Evolutionary conservation across 2,888 invertebrate species (phyloP).

Genomic region (Watsonalla binaria): DNA sequence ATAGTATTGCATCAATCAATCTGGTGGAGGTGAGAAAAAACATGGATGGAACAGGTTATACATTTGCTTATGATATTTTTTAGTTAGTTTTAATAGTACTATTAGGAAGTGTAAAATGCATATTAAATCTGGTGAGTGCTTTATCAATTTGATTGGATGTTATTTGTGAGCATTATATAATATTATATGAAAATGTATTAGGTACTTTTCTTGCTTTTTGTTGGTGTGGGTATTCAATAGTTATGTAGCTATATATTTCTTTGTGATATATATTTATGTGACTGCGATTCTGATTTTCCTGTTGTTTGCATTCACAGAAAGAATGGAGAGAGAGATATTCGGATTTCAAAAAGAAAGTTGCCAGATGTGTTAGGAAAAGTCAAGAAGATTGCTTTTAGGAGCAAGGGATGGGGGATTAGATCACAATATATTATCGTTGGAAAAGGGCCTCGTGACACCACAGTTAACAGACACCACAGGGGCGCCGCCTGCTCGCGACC

Average conservation of each 20-base stretch:
- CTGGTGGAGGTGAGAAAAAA: too few species aligned
- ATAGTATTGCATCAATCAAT: too few species aligned
- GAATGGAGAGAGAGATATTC: conserved; percentile 98
- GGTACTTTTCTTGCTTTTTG: too few species aligned
- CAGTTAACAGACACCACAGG: conserved; percentile 37
- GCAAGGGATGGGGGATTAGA: conserved; percentile 46
- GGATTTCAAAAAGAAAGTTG: conserved; percentile 98
- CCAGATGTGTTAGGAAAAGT: conserved; percentile 98
- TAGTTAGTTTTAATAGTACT: too few species aligned
- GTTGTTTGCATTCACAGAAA: conserved; percentile 85
- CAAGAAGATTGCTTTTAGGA: conserved; percentile 97
- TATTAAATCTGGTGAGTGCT: too few species aligned
- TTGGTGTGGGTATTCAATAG: too few species aligned
- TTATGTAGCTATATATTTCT: conserved; percentile 10
- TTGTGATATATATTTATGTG: conserved; percentile 6
- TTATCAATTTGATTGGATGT: too few species aligned
- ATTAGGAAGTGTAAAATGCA: too few species aligned
- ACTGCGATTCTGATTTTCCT: conserved; percentile 29
- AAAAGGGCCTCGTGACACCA: conserved; percentile 62
- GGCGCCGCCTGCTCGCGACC: conserved; percentile 34
- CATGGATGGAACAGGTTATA: too few species aligned
- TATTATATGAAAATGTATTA: too few species aligned
- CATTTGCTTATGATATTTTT: too few species aligned
- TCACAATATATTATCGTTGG: conserved; percentile 54
- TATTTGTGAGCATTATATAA: too few species aligned